Evolutionary conservation across 2,797 vertebrate species (phyloP), one percentile per base, ranked within the genome.

Genomic region (Scleropages formosus): DNA sequence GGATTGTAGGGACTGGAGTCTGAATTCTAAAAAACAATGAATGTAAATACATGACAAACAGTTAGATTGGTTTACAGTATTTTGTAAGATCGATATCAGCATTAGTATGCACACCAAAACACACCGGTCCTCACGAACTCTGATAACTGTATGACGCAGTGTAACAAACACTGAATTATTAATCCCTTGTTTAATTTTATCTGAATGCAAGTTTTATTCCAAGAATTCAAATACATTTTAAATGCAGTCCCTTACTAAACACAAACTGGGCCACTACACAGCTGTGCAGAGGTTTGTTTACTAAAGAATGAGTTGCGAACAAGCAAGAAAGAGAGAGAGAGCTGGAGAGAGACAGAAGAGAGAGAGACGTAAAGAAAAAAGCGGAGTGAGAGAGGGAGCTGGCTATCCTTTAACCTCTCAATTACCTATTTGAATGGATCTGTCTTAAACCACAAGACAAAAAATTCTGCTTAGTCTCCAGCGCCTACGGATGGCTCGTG

Each of bases 341-440:
- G 24, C 16, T 6, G 27, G 68, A 39, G 77, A 79, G 76, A 26
- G 74, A 76, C 26, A 74, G 58, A 13, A 53, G n/a, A 10, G 62
- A 51, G 75, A n/a, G 22, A 31, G 63, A 46, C 27, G 63, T 66
- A 22, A 20, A 61, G n/a, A 63, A 47, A 60, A 64, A 20, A 20
- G 61, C 67, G 24, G 51, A 63, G 58, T 60, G 27, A 31, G 22
- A 27, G n/a, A 18, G 61, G 49, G 62, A 71, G 74, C 61, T 51
- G 72, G 75, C 46, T 64, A 69, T 78, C 81, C 70, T 84, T 80
- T 77, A 75, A 47, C 62, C 79, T 81, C 75, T 85, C 80, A 79
- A 82, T 85, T 87, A 84, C 85, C 83, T 84, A 84, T 85, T 88
- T 81, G 81, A 82, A 84, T 75, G 80, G 84, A 83, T 89, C 89